Percentiles rank a stretch among this genome's conserved stretches.
Conservation (phyloP, 1,140 invertebrate genomes). For the Lucilia sericata region DNA sequence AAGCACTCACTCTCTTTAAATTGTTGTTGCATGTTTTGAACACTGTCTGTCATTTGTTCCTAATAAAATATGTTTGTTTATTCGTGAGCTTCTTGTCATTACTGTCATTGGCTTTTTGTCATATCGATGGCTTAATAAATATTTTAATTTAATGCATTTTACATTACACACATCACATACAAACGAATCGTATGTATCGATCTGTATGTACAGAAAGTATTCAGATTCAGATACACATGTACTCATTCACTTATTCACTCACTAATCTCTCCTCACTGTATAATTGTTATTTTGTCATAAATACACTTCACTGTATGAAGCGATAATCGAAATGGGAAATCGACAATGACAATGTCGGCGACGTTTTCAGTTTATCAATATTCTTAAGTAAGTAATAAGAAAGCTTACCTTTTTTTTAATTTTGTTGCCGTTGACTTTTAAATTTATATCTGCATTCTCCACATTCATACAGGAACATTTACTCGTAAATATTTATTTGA, state of each 20-base stretch:
- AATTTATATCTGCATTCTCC: neutral
- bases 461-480: no score
- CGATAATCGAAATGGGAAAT: slow-evolving; percentile 43
- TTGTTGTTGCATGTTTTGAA: slow-evolving; percentile 12
- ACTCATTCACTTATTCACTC: neutral
- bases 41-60: slow-evolving; percentile 37
- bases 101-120: slow-evolving; percentile 42
- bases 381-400: slow-evolving; percentile 38
- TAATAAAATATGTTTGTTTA: slow-evolving; percentile 42
- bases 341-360: slow-evolving; percentile 16
- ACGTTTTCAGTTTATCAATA: slow-evolving; percentile 28
- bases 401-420: neutral
- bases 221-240: neutral
- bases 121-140: slow-evolving; percentile 44
- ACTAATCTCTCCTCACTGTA: neutral
- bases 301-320: slow-evolving; percentile 16
- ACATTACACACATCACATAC: slow-evolving; percentile 1
- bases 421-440: slow-evolving; percentile 1
- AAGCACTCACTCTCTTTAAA: neutral
- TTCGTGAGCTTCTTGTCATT: slow-evolving; percentile 42
- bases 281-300: slow-evolving; percentile 31
- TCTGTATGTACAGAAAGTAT: neutral
- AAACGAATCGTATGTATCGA: neutral
- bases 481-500: no score
- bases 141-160: slow-evolving; percentile 28